Base-by-base conservation (phyloP, 2,888 invertebrate species). In the Catocala sponsa region DNA sequence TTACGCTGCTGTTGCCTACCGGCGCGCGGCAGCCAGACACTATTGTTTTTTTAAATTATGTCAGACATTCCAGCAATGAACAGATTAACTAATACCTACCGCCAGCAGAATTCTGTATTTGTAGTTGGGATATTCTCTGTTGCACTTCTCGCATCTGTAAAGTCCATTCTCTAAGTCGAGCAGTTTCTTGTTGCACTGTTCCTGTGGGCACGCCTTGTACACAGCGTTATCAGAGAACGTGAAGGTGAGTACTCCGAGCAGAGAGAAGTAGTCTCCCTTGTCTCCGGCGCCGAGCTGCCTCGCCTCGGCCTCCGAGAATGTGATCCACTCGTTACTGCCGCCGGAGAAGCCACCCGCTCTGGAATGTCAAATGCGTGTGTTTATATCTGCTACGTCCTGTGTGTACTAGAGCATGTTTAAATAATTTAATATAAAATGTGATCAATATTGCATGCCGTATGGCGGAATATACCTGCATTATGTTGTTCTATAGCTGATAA, bases 71-170 rank as follows among this genome's bases (percentile, higher is more conserved):
- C 15, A 15, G 15, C 15, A 15, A 15, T 15, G 0, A 15, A 15
- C 15, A 15, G 15, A 15, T 15, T 15, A 15, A 15, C 2, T 15
- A 38, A 9, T 42, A 67, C 97, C 96, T 89, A 98, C 98, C 81
- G 95, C 95, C 32, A 98, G 88, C 57, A 99, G 93, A 70, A 99
- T 92, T 48, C 99, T 95, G 91, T 98, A 98, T 82, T 98, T 98
- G 88, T 96, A 99, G 76, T 97, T 97, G 0, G 97, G 96, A 85
- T 95, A 98, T 72, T 98, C 98, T 58, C 96, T 95, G 81, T 97
- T 96, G 87, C 99, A 99, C 89, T 99, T 99, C 88, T 99, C 99
- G 89, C 99, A 99, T 56, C 98, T 95, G 90, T 96, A 99, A 84
- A 97, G 95, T 0, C 98, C 98, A 81, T 98, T 98, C 70, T 97